phyloP scores from a whole-genome alignment of 2,797 vertebrate genomes.

The Alosa sapidissima region DNA sequence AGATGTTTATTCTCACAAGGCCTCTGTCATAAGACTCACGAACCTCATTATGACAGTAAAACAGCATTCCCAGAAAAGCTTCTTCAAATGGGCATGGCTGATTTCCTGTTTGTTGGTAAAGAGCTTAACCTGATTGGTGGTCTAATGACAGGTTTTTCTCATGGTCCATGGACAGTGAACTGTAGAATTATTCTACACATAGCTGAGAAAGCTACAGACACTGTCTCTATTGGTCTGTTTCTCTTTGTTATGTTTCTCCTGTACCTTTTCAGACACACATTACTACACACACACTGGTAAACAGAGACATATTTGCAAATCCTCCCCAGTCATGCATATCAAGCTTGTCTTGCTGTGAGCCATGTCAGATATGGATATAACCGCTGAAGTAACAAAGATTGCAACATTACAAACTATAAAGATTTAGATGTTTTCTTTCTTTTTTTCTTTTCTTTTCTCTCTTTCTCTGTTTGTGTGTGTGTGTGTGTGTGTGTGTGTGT shows the following conservation, averaged over 20 bases:
- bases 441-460: neutral
- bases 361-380: neutral
- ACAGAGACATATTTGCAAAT: neutral
- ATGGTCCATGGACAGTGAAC: neutral
- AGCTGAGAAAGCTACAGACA: neutral
- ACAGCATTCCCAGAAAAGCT: neutral
- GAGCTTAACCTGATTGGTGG: neutral
- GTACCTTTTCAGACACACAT: neutral
- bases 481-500: neutral
- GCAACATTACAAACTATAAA: no score
- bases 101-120: neutral
- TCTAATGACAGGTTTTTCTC: neutral
- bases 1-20: neutral
- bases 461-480: neutral
- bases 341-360: neutral
- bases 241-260: neutral
- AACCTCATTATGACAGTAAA: neutral
- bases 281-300: neutral
- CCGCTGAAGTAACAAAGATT: neutral
- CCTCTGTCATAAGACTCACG: constrained; percentile 5
- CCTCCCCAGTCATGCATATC: neutral
- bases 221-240: neutral
- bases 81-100: neutral
- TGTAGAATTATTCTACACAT: neutral
- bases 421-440: neutral